Percentiles rank a stretch among this genome's conserved stretches.
Conservation (phyloP, 2,113 vertebrate species). For the Siniperca chuatsi region DNA sequence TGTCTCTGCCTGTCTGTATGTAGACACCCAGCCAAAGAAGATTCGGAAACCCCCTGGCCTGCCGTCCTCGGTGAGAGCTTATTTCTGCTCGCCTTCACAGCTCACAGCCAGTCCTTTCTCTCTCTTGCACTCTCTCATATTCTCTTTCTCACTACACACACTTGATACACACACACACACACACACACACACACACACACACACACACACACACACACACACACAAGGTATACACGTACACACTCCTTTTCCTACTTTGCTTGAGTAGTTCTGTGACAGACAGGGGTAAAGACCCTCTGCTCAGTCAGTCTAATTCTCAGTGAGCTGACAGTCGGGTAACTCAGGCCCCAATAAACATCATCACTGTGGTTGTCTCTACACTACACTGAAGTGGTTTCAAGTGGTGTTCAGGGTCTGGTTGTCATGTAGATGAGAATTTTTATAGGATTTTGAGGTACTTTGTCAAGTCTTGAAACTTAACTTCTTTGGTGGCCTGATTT, state of each 20-base stretch:
- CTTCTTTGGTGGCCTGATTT: conserved; percentile 17
- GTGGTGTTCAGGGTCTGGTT: conserved; percentile 60
- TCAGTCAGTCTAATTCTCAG: conserved; percentile 49
- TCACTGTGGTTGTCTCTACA: conserved; percentile 51
- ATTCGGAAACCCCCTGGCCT: conserved; percentile 98
- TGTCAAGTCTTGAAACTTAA: conserved; percentile 22
- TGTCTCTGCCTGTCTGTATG: conserved; percentile 33
- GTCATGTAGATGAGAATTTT: conserved; percentile 52
- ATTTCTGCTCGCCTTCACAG: conserved; percentile 65
- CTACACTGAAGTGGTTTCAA: conserved; percentile 63
- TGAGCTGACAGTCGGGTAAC: conserved; percentile 66
- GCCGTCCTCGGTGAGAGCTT: conserved; percentile 94
- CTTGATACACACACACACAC: conserved; percentile 4
- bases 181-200: too few relatives aligned
- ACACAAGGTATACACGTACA: not conserved
- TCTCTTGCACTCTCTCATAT: conserved; percentile 21
- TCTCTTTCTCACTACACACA: conserved; percentile 22
- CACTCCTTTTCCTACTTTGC: conserved; percentile 55
- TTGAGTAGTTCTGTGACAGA: conserved; percentile 75
- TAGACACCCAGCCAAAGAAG: conserved; percentile 97
- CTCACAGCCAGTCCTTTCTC: conserved; percentile 42
- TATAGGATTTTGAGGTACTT: conserved; percentile 42
- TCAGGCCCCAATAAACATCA: conserved; percentile 70
- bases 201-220: not conserved
- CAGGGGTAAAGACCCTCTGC: conserved; percentile 66